phyloP scores from a whole-genome alignment of 2,113 vertebrate genomes.

The Xerus inauris region DNA sequence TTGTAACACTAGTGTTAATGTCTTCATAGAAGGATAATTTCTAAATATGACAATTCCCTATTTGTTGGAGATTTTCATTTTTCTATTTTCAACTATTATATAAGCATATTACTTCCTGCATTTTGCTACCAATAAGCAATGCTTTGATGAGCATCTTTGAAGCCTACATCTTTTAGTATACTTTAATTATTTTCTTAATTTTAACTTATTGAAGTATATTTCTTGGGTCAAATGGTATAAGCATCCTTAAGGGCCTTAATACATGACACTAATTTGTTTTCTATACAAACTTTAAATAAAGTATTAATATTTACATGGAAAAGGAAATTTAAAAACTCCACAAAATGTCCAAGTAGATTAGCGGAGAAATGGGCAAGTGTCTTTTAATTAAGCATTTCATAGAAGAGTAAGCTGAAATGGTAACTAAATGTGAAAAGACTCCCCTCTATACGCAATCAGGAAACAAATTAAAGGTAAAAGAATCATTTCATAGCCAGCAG shows the following conservation, averaged over 20 bases:
- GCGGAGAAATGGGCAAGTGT: neutral
- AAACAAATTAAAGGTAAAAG: neutral
- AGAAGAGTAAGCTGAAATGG: neutral
- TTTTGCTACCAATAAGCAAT: neutral
- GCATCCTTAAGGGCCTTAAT: neutral
- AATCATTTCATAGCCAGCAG: neutral
- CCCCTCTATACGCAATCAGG: neutral
- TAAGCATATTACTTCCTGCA: neutral
- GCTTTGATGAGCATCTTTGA: neutral
- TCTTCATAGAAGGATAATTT: neutral
- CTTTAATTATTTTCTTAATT: constrained; percentile 39
- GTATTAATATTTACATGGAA: neutral
- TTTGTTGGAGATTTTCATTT: constrained; percentile 4
- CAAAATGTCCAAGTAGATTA: neutral
- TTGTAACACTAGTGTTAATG: neutral
- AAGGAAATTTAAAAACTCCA: neutral
- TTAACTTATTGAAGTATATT: neutral
- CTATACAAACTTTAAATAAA: neutral
- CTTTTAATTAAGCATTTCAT: neutral
- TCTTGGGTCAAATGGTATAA: neutral
- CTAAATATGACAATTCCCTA: neutral
- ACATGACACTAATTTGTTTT: neutral
- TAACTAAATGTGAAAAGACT: neutral
- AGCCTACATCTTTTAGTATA: neutral
- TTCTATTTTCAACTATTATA: constrained; percentile 23